Base-by-base conservation (phyloP, 2,888 invertebrate genomes). In the Agrotis clavis region DNA sequence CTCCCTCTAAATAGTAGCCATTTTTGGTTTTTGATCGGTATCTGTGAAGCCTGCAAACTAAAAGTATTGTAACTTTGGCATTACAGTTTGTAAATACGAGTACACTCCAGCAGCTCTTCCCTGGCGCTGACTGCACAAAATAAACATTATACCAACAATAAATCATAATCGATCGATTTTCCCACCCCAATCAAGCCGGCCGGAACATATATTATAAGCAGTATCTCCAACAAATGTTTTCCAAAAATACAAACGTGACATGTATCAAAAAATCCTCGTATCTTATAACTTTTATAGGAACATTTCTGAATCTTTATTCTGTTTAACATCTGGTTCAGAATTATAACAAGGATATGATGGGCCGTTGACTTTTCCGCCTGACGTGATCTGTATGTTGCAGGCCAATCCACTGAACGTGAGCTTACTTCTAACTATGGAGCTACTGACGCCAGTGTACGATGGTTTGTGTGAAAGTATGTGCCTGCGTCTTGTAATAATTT, bases 301-400 rank as follows among this genome's bases (percentile, higher is more conserved):
- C 35, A 70, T 54, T 72, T 21, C 7, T 48, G 60, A 64, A 63
- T 59, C 21, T 65, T 56, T 61, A 67, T 71, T 75, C 45, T 75
- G 80, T 70, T 75, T 75, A 75, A 50, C 63, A 70, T 79, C 69
- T 77, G 66, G 77, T 68, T 53, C 66, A 81, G 81, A 83, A 82
- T 82, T 73, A 82, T 67, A 83, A 82, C 71, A 68, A 82, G 82
- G 73, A 83, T 81, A 70, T 80, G 81, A 77, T 73, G 73, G 82
- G 77, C 73, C 82, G 71, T 83, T 83, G 82, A 83, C 84, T 82
- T 82, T 79, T 83, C 82, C 84, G 81, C 50, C 45, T 80, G 77
- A 71, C 84, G 81, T 77, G 73, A 83, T 71, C 77, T 73, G 84
- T 83, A 73, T 80, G 79, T 77, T 65, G 47, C 63, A 67, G 70